These are phyloP conservation scores for western clawed frog (Xenopus tropicalis) DNA, from an alignment of 2,113 vertebrate genomes.

Conservation along the genomic window DNA sequence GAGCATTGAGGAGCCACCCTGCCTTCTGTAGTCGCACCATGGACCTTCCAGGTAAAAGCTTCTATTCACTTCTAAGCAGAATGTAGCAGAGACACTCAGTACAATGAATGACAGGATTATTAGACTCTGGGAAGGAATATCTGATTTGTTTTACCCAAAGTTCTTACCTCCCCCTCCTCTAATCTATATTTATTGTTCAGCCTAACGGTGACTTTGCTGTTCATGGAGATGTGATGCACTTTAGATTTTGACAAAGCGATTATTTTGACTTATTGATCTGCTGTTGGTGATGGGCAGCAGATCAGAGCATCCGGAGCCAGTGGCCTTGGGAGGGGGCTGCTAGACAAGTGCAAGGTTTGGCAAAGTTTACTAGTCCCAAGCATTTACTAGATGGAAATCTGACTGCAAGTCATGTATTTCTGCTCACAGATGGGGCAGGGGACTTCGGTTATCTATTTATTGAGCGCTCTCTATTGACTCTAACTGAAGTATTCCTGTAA, in stretches of 20 bases:
- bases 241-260: no score
- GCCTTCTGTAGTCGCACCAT: slow-evolving; percentile 58
- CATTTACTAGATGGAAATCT: background rate
- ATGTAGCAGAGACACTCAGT: background rate
- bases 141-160: no score
- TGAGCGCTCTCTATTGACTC: background rate
- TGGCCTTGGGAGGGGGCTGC: background rate
- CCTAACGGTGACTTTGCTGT: no score
- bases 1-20: slow-evolving; percentile 56
- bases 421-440: background rate
- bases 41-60: slow-evolving; percentile 79
- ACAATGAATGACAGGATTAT: no score
- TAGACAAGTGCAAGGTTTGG: background rate
- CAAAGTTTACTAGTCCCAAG: slow-evolving; percentile 27
- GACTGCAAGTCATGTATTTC: background rate
- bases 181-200: no score
- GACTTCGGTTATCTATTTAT: background rate
- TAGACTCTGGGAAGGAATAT: no score
- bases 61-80: background rate
- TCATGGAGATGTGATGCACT: no score
- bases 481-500: background rate
- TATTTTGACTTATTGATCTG: slow-evolving; percentile 12
- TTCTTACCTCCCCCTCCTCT: no score
- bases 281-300: background rate
- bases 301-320: background rate